Conservation (phyloP, 2,888 invertebrate species). For the Meliscaeva auricollis region DNA sequence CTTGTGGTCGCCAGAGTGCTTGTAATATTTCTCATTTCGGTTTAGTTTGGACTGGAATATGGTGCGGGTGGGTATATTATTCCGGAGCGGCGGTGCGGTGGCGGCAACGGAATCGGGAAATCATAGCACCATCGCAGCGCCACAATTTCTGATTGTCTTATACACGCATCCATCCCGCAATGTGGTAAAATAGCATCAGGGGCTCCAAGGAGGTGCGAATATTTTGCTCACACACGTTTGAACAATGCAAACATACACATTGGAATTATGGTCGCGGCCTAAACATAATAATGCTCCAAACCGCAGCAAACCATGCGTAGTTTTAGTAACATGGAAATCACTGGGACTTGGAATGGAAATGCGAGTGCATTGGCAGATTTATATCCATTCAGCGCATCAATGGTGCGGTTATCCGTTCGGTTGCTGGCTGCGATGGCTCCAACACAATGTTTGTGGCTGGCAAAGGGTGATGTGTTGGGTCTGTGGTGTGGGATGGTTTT, state of each 20-base stretch:
- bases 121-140: slow-evolving; percentile 37
- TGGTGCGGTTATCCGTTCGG: slow-evolving; percentile 53
- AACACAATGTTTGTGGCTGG: slow-evolving; percentile 18
- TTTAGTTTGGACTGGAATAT: slow-evolving; percentile 37
- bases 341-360: slow-evolving; percentile 45
- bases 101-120: neutral
- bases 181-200: slow-evolving; percentile 29
- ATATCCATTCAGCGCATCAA: slow-evolving; percentile 58
- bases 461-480: neutral
- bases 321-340: slow-evolving; percentile 38
- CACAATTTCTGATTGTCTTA: slow-evolving; percentile 55
- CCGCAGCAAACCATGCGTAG: slow-evolving; percentile 56
- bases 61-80: neutral
- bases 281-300: slow-evolving; percentile 66
- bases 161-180: slow-evolving; percentile 49
- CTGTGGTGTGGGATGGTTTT: slow-evolving; percentile 36
- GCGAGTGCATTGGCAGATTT: slow-evolving; percentile 57
- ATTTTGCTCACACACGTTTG: slow-evolving; percentile 47
- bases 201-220: slow-evolving; percentile 34
- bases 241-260: slow-evolving; percentile 30
- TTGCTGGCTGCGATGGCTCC: slow-evolving; percentile 27
- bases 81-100: too few species aligned
- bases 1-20: slow-evolving; percentile 59
- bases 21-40: slow-evolving; percentile 45
- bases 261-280: slow-evolving; percentile 57